Conservation (phyloP, 1,140 invertebrate species). For the Pararge aegeria region DNA sequence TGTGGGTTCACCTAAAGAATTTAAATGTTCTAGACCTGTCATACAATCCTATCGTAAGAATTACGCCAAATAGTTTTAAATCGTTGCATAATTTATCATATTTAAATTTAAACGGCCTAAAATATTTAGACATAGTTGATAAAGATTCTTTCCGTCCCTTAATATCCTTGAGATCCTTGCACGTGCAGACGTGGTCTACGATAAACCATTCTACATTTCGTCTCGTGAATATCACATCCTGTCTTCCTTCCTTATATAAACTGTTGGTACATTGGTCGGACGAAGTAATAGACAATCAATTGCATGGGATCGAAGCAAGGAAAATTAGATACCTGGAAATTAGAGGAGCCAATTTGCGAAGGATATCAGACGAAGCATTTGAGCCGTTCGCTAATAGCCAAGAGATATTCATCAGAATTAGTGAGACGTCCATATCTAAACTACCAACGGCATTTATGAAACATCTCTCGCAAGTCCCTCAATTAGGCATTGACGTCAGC, state of each 20-base stretch:
- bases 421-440: conserved; percentile 86
- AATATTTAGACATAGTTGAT: conserved; percentile 83
- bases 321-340: conserved; percentile 90
- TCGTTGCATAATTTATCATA: conserved; percentile 79
- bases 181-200: conserved; percentile 78
- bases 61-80: conserved; percentile 79
- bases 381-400: conserved; percentile 82
- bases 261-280: conserved; percentile 87
- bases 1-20: conserved; percentile 80
- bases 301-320: conserved; percentile 83
- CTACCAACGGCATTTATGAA: conserved; percentile 89
- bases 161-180: conserved; percentile 76
- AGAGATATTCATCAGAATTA: conserved; percentile 88
- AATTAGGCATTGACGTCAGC: conserved; percentile 90
- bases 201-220: conserved; percentile 81
- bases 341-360: conserved; percentile 85
- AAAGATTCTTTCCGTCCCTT: conserved; percentile 83
- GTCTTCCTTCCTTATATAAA: conserved; percentile 80
- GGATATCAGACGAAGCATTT: conserved; percentile 86
- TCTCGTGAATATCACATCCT: conserved; percentile 67
- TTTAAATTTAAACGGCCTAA: conserved; percentile 80
- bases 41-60: conserved; percentile 83
- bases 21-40: conserved; percentile 84
- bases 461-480: conserved; percentile 87
- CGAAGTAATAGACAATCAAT: conserved; percentile 84